phyloP scores from a whole-genome alignment of 2,797 vertebrate species.

The Esox lucius region DNA sequence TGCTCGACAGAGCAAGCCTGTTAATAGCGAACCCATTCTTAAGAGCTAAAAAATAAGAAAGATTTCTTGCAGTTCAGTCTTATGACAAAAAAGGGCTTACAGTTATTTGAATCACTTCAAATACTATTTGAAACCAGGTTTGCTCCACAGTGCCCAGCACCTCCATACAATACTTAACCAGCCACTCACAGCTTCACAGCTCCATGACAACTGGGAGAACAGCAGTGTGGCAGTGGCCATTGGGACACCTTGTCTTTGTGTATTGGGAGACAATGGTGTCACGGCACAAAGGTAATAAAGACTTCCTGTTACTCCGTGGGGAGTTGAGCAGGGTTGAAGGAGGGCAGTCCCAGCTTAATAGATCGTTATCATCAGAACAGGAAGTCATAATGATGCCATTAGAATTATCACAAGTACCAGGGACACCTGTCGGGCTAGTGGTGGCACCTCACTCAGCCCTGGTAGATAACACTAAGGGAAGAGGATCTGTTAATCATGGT shows the following conservation, averaged over 20 bases:
- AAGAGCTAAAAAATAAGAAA: not conserved
- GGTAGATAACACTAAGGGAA: not conserved
- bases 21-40: not conserved
- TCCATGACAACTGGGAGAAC: conserved; percentile 66
- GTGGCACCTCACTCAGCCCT: not conserved
- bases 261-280: conserved; percentile 74
- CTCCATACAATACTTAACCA: conserved; percentile 18
- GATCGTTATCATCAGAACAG: conserved; percentile 73
- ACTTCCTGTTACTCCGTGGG: conserved; percentile 72
- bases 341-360: conserved; percentile 68
- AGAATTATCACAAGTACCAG: conserved; percentile 47
- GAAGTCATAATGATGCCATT: conserved; percentile 63
- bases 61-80: not conserved
- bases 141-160: conserved; percentile 24
- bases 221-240: conserved; percentile 46
- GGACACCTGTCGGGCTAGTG: conserved; percentile 31
- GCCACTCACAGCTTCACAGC: conserved; percentile 44
- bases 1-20: not conserved
- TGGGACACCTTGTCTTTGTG: conserved; percentile 74
- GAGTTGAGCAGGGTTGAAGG: conserved; percentile 20
- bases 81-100: not conserved
- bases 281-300: conserved; percentile 59
- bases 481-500: not conserved
- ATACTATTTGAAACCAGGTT: not conserved
- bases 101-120: not conserved